Percentiles rank a stretch among this genome's conserved stretches.
Conservation (phyloP, 1,140 invertebrate genomes). For the Platyura marginata region DNA sequence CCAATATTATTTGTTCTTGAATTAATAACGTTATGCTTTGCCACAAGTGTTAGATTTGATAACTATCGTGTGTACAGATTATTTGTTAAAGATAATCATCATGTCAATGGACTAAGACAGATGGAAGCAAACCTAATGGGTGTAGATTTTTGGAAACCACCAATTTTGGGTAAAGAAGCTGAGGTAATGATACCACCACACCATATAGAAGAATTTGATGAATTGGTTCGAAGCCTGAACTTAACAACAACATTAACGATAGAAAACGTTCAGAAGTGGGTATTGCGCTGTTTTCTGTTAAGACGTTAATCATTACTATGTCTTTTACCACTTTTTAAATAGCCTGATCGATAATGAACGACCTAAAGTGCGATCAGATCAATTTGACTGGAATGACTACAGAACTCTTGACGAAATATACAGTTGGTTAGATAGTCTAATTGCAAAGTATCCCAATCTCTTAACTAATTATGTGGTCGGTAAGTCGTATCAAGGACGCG, state of each 20-base stretch:
- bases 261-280: conserved; percentile 25
- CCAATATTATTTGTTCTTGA: too few species aligned
- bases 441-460: conserved; percentile 12
- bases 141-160: background rate
- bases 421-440: conserved; percentile 20
- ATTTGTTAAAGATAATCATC: too few species aligned
- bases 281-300: conserved; percentile 13
- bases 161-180: background rate
- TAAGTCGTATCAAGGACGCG: conserved; percentile 19
- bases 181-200: conserved; percentile 20
- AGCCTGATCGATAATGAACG: conserved; percentile 10
- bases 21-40: too few species aligned
- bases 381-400: conserved; percentile 25
- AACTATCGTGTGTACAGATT: too few species aligned
- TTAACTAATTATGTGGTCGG: conserved; percentile 18
- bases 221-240: conserved; percentile 9
- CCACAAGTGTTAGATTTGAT: too few species aligned
- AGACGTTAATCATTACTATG: conserved; percentile 8
- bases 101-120: too few species aligned
- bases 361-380: conserved; percentile 8
- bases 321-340: conserved; percentile 9
- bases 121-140: too few species aligned
- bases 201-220: conserved; percentile 19
- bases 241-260: conserved; percentile 8
- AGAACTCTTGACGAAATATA: conserved; percentile 31